A percentile compares a stretch with the other conserved stretches of the same genome.
Evolutionary conservation across 1,140 invertebrate genomes (phyloP).

Genomic region (Plectrocnemia conspersa): DNA sequence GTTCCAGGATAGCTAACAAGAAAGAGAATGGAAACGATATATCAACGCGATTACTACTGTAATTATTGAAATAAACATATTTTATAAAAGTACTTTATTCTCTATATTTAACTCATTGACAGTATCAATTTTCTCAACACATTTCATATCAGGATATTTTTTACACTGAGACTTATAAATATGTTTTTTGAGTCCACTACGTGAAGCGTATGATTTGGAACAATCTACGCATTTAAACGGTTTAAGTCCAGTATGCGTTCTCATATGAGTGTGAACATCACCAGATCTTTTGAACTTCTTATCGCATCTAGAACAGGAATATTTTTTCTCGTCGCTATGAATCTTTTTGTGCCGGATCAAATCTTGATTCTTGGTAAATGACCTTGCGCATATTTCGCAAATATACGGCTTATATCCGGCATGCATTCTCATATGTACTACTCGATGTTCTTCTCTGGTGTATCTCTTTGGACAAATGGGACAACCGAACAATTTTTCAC

Average conservation of each 20-base stretch:
- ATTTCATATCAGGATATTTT: no score
- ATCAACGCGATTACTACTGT: conserved; percentile 50
- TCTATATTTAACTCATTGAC: no score
- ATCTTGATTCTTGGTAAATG: conserved; percentile 38
- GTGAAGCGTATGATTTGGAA: conserved; percentile 46
- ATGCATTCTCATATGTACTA: conserved; percentile 37
- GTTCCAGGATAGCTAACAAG: conserved; percentile 89
- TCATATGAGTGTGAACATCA: conserved; percentile 65
- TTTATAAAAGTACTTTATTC: no score
- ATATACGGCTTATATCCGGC: conserved; percentile 40
- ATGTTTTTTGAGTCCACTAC: conserved; percentile 38
- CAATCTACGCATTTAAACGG: conserved; percentile 69
- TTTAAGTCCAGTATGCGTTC: conserved; percentile 77
- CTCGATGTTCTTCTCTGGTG: conserved; percentile 31
- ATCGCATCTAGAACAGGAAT: conserved; percentile 40
- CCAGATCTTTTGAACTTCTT: conserved; percentile 66
- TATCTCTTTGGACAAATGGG: conserved; percentile 36
- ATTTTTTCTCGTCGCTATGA: conserved; percentile 40
- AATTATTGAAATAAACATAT: no score
- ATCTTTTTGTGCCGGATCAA: conserved; percentile 38
- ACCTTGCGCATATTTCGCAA: conserved; percentile 40
- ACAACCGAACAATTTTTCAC: conserved; percentile 35
- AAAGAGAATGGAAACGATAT: conserved; percentile 84
- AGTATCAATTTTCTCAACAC: no score
- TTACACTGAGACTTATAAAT: conserved; percentile 7